phyloP scores from a whole-genome alignment of 1,140 invertebrate genomes.

The Theocolax elegans region DNA sequence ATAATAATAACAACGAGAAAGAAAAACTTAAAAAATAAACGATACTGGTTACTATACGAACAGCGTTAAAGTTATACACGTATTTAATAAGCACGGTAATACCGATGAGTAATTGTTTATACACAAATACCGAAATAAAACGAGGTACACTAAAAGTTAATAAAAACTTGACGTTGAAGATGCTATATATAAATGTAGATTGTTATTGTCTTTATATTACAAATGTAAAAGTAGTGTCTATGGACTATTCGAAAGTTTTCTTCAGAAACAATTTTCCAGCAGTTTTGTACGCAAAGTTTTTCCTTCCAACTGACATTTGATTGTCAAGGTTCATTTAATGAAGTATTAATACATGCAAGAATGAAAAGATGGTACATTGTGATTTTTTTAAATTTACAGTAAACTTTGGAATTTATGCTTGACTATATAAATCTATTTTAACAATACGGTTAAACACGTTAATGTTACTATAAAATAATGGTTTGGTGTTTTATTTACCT shows the following conservation, averaged over 20 bases:
- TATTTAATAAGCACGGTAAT: constrained; percentile 20
- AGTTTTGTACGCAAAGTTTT: too few species aligned
- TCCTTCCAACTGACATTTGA: too few species aligned
- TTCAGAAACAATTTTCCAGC: too few species aligned
- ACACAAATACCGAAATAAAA: constrained; percentile 30
- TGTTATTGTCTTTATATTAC: constrained; percentile 24
- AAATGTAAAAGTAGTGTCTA: constrained; percentile 1
- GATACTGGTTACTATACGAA: constrained; percentile 2
- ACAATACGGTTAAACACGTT: too few species aligned
- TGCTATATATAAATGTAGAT: constrained; percentile 37
- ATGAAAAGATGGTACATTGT: too few species aligned
- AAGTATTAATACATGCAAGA: too few species aligned
- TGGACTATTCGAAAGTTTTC: constrained; percentile 6
- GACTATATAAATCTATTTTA: too few species aligned
- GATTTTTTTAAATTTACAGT: too few species aligned
- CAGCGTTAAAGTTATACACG: constrained; percentile 12
- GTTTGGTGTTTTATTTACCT: neutral
- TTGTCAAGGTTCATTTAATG: too few species aligned
- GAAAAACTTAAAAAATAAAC: neutral
- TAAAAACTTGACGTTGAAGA: constrained; percentile 36
- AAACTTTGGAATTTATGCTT: too few species aligned
- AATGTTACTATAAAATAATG: too few species aligned
- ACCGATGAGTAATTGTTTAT: constrained; percentile 27
- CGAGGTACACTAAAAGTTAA: constrained; percentile 30
- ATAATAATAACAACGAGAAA: neutral